phyloP scores from a whole-genome alignment of 1,140 invertebrate genomes.

The Apocrypta bakeri region DNA sequence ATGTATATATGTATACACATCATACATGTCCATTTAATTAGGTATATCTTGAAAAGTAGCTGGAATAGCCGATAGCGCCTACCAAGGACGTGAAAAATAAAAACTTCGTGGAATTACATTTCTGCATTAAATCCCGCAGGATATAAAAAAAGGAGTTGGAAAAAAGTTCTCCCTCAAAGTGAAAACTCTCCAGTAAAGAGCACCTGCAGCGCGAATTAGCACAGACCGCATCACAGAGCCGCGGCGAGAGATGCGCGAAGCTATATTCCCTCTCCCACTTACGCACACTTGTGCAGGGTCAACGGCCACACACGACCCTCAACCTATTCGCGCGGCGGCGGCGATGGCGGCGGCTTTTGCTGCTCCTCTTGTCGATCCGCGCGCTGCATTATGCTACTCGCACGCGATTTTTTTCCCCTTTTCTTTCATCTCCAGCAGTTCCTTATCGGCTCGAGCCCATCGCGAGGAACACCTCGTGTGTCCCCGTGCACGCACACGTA shows the following conservation, averaged over 20 bases:
- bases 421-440: background rate
- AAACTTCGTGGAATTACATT: no score
- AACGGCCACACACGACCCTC: conserved; percentile 71
- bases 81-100: no score
- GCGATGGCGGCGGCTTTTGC: background rate
- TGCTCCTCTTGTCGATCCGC: conserved; percentile 23
- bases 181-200: background rate
- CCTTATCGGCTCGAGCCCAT: conserved; percentile 16
- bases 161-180: background rate
- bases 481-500: background rate
- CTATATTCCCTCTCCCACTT: conserved; percentile 2
- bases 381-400: background rate
- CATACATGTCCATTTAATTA: no score
- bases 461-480: background rate
- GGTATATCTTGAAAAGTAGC: no score
- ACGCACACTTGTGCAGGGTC: conserved; percentile 61
- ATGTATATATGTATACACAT: no score
- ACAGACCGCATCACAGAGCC: background rate
- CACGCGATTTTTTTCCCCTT: background rate
- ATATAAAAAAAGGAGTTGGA: no score
- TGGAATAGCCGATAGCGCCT: no score
- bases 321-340: conserved; percentile 66
- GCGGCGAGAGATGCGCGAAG: conserved; percentile 11
- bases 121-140: background rate
- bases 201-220: conserved; percentile 13